Evolutionary conservation across 2,797 vertebrate species (phyloP), one percentile per base, ranked within the genome.

Genomic region (Gymnoscopelus microlampas): DNA sequence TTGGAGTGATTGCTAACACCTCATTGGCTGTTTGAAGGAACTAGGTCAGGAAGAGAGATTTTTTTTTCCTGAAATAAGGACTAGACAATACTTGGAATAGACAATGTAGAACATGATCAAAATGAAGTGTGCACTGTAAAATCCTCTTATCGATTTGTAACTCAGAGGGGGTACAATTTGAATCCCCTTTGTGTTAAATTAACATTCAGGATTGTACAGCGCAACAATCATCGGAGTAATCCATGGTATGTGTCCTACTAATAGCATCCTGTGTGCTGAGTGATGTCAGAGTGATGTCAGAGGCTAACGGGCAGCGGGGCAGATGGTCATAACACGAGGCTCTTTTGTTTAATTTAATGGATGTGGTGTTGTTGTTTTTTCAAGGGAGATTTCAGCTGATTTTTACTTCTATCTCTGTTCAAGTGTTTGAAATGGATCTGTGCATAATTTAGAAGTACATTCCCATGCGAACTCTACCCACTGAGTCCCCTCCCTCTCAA

Each of bases 351-450:
- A 86, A 88, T 86, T 84, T 19, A 19, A 76, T 85, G 75, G 73
- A 89, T 85, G 81, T 63, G 71, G n/a, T 7, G 5, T 19, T 19
- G 19, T 19, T 19, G 19, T 19, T 68, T 77, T 74, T 65, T 83
- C 80, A 60, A 55, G 73, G 77, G 79, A 78, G 74, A 82, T 3
- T 60, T 66, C 69, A 35, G 50, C 67, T 76, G 74, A 70, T 79
- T 75, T 71, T 76, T 65, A 74, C 86, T 89, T 85, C 62, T 71
- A 86, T 85, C 79, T 85, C 81, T 53, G 80, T 73, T 89, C 80
- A 87, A 92, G 82, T 86, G 80, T 88, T 88, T 89, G 81, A 91
- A 86, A 82, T 83, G 61, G 71, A 82, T 66, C 44, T 26, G 50
- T 50, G 8, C 51, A 54, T 85, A 39, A 80, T 87, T 84, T 83